phyloP scores from a whole-genome alignment of 2,113 vertebrate genomes.

The Pelvicachromis taeniatus region DNA sequence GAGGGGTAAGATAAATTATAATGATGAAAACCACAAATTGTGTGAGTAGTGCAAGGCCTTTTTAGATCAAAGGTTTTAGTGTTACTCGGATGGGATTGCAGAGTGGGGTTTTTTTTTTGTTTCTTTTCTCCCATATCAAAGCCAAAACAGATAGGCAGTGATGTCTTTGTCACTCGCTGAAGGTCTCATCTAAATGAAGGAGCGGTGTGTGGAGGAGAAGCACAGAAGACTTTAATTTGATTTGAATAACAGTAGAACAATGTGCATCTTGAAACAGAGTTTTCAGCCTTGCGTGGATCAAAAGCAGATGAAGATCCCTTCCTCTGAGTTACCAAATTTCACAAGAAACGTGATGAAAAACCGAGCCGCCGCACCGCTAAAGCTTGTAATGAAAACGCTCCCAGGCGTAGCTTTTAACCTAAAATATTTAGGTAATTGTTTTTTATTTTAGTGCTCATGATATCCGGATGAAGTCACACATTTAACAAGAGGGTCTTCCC shows the following conservation, averaged over 20 bases:
- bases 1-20: constrained; percentile 5
- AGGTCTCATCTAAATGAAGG: background rate
- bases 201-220: background rate
- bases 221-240: background rate
- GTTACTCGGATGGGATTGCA: background rate
- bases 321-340: background rate
- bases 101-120: background rate
- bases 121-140: background rate
- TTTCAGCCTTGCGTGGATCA: background rate
- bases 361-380: background rate
- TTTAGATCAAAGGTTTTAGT: constrained; percentile 24
- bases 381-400: background rate
- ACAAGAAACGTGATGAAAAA: background rate
- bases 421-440: background rate
- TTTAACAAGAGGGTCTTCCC: constrained; percentile 4
- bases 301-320: background rate
- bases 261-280: background rate
- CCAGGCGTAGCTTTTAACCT: background rate
- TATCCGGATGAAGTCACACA: background rate
- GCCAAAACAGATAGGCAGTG: background rate
- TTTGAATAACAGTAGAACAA: background rate
- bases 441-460: background rate
- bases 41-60: constrained; percentile 1
- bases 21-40: constrained; percentile 1
- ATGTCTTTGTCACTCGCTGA: background rate